Conservation (phyloP, 2,113 vertebrate species). For the Rostratula benghalensis region DNA sequence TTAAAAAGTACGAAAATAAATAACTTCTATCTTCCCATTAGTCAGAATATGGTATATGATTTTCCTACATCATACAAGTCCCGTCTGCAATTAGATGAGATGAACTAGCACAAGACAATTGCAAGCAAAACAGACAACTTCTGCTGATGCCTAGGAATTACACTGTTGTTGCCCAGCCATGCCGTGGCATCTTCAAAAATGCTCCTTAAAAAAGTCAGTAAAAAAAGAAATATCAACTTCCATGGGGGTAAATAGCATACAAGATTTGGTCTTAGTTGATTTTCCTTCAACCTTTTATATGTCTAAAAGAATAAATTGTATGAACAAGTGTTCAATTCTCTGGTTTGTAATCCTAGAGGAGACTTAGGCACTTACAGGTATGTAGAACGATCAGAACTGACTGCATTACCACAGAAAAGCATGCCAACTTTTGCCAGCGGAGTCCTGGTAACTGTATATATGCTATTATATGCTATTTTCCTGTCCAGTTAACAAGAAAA, state of each 20-base stretch:
- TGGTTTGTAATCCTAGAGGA: neutral
- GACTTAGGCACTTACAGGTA: neutral
- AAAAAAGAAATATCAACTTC: neutral
- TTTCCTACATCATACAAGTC: neutral
- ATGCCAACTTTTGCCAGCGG: neutral
- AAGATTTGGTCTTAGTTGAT: neutral
- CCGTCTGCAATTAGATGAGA: neutral
- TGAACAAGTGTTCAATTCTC: neutral
- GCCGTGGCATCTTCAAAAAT: neutral
- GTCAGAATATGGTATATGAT: neutral
- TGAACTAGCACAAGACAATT: neutral
- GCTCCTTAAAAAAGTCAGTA: neutral
- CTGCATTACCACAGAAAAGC: neutral
- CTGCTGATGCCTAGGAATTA: constrained; percentile 16
- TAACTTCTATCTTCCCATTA: neutral
- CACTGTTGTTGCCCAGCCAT: neutral
- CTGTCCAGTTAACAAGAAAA: neutral
- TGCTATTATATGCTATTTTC: neutral
- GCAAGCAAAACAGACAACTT: constrained; percentile 14
- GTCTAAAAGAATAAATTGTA: neutral
- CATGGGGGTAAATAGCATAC: neutral
- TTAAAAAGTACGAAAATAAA: constrained; percentile 18
- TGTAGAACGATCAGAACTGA: neutral
- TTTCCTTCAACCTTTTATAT: neutral
- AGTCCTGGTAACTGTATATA: neutral